These are phyloP conservation scores for Epiblema foenella DNA, from an alignment of 2,888 invertebrate species.

Conservation along the genomic window DNA sequence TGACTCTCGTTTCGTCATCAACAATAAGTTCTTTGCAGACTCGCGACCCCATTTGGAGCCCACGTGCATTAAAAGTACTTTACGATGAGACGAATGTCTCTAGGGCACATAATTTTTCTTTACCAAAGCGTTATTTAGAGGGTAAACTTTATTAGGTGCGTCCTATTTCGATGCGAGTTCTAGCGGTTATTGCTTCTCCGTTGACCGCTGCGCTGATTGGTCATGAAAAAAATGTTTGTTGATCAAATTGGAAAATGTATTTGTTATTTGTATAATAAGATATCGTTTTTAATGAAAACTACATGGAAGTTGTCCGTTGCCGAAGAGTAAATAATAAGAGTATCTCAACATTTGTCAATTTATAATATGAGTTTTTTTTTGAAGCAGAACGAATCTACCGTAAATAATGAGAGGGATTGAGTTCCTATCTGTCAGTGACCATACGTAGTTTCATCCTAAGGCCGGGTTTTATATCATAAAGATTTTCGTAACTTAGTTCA, in stretches of 20 bases:
- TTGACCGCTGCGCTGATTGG: neutral
- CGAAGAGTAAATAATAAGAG: no score
- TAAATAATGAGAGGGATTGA: no score
- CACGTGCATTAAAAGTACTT: conserved; percentile 33
- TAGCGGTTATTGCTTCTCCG: neutral
- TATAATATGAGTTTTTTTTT: no score
- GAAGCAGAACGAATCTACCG: no score
- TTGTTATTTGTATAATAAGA: neutral
- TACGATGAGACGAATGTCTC: conserved; percentile 27
- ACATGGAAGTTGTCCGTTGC: no score
- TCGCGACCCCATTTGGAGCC: conserved; percentile 28
- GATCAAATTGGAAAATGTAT: neutral
- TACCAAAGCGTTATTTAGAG: conserved; percentile 30
- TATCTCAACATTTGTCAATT: no score
- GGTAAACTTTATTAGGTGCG: conserved; percentile 23
- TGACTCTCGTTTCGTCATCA: conserved; percentile 8
- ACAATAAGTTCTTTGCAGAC: conserved; percentile 27
- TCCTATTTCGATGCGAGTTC: neutral
- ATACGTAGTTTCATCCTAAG: no score
- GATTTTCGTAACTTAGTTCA: no score
- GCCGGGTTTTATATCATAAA: no score
- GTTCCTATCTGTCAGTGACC: no score
- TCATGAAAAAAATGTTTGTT: neutral
- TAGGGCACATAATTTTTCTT: conserved; percentile 27
- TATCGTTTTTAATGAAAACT: no score